These are phyloP conservation scores for Synanthedon formicaeformis DNA, from an alignment of 2,888 invertebrate species.

Conservation along the genomic window DNA sequence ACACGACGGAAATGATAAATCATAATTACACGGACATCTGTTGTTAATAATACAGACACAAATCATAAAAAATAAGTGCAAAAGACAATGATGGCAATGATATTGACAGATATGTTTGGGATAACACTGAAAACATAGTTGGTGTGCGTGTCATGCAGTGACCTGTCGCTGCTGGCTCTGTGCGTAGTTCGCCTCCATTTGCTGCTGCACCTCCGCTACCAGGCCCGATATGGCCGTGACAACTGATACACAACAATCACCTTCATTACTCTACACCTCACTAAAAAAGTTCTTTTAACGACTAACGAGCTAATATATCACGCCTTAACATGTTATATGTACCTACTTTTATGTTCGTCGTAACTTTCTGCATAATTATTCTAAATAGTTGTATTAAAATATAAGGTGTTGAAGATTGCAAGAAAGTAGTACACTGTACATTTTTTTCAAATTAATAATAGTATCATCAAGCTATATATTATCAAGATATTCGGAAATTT, in stretches of 20 bases:
- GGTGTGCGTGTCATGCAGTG: slow-evolving; percentile 41
- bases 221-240: slow-evolving; percentile 84
- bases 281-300: slow-evolving; percentile 10
- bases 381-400: too few species aligned
- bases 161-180: slow-evolving; percentile 66
- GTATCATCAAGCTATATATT: too few species aligned
- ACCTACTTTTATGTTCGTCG: background rate
- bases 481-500: too few species aligned
- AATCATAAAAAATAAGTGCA: background rate
- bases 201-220: slow-evolving; percentile 83
- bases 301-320: slow-evolving; percentile 3
- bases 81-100: background rate
- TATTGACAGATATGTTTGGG: background rate
- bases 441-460: too few species aligned
- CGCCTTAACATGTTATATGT: too few species aligned
- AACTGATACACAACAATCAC: slow-evolving; percentile 66
- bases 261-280: background rate
- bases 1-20: background rate
- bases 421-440: too few species aligned
- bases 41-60: background rate
- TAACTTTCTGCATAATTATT: background rate
- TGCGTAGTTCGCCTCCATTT: slow-evolving; percentile 72
- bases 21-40: background rate
- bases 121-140: background rate
- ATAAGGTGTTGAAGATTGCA: too few species aligned